Conservation (phyloP, 2,113 vertebrate genomes). For the Sialia sialis region DNA sequence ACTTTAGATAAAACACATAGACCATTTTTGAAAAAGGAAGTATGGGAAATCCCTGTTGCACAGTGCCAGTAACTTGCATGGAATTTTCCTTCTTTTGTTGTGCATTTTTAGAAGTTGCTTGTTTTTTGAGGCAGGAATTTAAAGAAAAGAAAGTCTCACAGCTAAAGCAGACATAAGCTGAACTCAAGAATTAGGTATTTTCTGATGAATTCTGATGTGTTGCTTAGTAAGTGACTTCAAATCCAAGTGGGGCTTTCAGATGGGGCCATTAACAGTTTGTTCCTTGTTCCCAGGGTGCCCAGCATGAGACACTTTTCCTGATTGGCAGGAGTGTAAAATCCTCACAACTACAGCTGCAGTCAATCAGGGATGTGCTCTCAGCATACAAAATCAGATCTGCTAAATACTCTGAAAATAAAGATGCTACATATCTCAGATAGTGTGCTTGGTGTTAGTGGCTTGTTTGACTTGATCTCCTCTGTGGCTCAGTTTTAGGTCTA, state of each 20-base stretch:
- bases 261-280: not conserved
- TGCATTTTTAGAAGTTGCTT: not conserved
- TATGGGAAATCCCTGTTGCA: not conserved
- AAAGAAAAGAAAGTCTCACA: not conserved
- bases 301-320: not conserved
- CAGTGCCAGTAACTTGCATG: not conserved
- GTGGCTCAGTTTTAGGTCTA: not conserved
- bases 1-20: not conserved
- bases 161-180: not conserved
- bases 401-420: not conserved
- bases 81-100: not conserved
- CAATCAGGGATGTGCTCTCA: not conserved
- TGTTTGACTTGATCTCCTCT: not conserved
- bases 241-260: not conserved
- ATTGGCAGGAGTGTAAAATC: conserved; percentile 1
- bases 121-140: not conserved
- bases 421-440: not conserved
- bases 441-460: not conserved
- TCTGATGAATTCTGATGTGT: not conserved
- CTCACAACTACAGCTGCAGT: not conserved
- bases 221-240: not conserved
- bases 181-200: not conserved
- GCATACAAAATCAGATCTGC: not conserved
- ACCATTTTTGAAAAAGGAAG: not conserved
- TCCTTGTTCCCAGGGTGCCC: not conserved